Conservation (phyloP, 1,140 invertebrate genomes). For the Drusus annulatus region DNA sequence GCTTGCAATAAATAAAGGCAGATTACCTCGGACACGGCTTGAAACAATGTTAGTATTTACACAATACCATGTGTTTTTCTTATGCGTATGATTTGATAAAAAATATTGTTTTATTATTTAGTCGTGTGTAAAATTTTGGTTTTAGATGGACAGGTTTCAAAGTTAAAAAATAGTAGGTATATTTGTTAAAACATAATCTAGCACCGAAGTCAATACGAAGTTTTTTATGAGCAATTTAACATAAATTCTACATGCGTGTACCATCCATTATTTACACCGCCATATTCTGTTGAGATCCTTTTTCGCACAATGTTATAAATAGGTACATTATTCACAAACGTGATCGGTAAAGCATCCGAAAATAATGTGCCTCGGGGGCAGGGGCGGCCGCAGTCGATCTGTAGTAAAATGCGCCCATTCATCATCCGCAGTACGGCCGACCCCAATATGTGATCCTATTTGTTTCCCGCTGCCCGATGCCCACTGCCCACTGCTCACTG, state of each 20-base stretch:
- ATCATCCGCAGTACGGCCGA: slow-evolving; percentile 22
- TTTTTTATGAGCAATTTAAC: neutral
- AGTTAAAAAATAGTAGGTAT: too few relatives aligned
- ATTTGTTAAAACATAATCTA: too few relatives aligned
- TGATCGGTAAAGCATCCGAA: slow-evolving; percentile 29
- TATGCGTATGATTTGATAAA: too few relatives aligned
- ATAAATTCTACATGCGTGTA: neutral
- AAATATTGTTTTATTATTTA: too few relatives aligned
- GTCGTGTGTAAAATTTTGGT: too few relatives aligned
- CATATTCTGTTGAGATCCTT: neutral
- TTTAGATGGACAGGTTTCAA: too few relatives aligned
- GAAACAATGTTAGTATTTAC: too few relatives aligned
- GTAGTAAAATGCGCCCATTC: slow-evolving; percentile 34
- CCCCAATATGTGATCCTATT: slow-evolving; percentile 44
- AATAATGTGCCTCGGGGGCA: slow-evolving; percentile 23
- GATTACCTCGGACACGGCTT: too few relatives aligned
- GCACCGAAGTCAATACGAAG: too few relatives aligned
- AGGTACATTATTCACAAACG: slow-evolving; percentile 32
- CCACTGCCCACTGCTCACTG: neutral
- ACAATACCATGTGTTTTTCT: too few relatives aligned
- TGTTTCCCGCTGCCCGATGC: neutral
- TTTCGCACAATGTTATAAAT: slow-evolving; percentile 26
- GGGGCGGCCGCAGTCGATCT: slow-evolving; percentile 7
- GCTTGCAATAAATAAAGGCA: too few relatives aligned
- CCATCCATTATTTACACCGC: neutral